phyloP scores from a whole-genome alignment of 2,113 vertebrate species.

The Macrotis lagotis region DNA sequence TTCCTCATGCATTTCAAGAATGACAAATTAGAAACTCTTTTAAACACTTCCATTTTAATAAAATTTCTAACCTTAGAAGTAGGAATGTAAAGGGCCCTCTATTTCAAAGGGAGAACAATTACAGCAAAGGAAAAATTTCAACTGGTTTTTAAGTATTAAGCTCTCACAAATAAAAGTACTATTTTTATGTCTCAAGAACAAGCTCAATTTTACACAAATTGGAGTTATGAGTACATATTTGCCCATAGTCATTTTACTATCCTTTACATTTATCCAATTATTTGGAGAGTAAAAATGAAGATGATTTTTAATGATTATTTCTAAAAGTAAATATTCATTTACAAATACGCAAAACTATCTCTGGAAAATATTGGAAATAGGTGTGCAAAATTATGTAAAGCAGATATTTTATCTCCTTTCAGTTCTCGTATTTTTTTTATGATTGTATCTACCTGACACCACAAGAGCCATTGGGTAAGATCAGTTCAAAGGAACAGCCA shows the following conservation, averaged over 20 bases:
- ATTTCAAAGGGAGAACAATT: slow-evolving; percentile 41
- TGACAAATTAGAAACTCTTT: slow-evolving; percentile 61
- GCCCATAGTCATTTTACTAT: neutral
- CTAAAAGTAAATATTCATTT: slow-evolving; percentile 4
- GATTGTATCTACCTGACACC: neutral
- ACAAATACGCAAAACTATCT: slow-evolving; percentile 8
- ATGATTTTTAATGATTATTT: neutral
- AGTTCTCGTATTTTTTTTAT: neutral
- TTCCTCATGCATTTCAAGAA: slow-evolving; percentile 68
- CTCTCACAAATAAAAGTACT: slow-evolving; percentile 25
- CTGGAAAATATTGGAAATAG: neutral
- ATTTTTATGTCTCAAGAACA: slow-evolving; percentile 38
- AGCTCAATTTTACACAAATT: slow-evolving; percentile 1
- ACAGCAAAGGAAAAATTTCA: slow-evolving; percentile 43
- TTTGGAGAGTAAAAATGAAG: neutral
- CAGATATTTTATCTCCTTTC: neutral
- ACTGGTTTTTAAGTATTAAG: slow-evolving; percentile 27
- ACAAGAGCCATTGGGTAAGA: neutral
- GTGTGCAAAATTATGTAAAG: neutral
- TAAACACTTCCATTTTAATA: slow-evolving; percentile 63
- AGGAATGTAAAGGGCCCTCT: slow-evolving; percentile 11
- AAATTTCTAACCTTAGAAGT: slow-evolving; percentile 50
- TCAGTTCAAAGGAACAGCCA: neutral
- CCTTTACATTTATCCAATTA: slow-evolving; percentile 30
- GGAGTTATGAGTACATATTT: slow-evolving; percentile 27